A percentile compares a stretch with the other conserved stretches of the same genome.
These are phyloP conservation scores for Polyommatus iphigenia DNA, from an alignment of 2,888 invertebrate species.

Conservation along the genomic window DNA sequence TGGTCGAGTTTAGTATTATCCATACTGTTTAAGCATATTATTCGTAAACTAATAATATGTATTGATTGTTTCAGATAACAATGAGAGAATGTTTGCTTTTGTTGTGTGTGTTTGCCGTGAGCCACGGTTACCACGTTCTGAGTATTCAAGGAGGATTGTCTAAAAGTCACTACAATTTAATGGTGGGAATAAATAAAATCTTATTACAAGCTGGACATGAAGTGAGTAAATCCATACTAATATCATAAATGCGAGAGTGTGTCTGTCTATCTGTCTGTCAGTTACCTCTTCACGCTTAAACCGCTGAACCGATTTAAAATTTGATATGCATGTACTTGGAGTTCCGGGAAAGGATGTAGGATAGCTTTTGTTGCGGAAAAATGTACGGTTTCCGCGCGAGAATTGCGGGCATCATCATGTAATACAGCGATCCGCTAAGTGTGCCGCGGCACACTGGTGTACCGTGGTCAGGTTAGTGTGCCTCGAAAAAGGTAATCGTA, in stretches of 20 bases:
- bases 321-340: too few species aligned
- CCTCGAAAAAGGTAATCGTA: too few species aligned
- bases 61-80: neutral
- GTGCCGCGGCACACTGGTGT: too few species aligned
- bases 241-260: neutral
- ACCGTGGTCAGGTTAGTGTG: too few species aligned
- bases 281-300: too few species aligned
- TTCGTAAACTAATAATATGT: neutral
- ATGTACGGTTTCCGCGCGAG: too few species aligned
- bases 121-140: slow-evolving; percentile 45
- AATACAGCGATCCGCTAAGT: too few species aligned
- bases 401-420: too few species aligned
- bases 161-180: slow-evolving; percentile 52
- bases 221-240: neutral
- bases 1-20: too few species aligned
- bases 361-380: too few species aligned
- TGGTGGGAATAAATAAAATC: slow-evolving; percentile 51
- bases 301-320: too few species aligned
- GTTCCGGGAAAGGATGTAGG: too few species aligned
- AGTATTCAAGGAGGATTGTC: slow-evolving; percentile 51
- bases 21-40: neutral
- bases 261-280: neutral
- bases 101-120: neutral
- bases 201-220: slow-evolving; percentile 43
- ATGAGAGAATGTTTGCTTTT: neutral